Evolutionary conservation across 92 coral and sea anemone species (phyloP), one percentile per base, ranked within the genome.

Genomic region (Blastomussa wellsi): DNA sequence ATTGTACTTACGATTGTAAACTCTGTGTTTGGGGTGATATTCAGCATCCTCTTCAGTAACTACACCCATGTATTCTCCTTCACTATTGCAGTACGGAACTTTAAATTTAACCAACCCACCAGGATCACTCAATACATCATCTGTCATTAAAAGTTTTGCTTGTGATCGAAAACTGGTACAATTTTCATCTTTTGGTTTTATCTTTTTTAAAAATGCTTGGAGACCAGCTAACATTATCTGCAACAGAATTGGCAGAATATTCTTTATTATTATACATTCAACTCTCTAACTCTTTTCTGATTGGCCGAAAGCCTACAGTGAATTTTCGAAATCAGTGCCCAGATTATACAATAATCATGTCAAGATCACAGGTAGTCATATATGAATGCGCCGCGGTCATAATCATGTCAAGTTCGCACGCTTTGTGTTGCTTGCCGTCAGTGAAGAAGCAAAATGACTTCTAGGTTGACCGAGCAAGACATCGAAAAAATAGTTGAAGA

Each of bases 201-300:
- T 48, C 67, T 67, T 77, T 68, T 76, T 8, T 41, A 85, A 64
- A 53, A 69, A 78, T 44, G 83, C 48, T 85, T 77, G 88, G 32
- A 85, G 88, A 66, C 88, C 88, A 35, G 71, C 88, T 22, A 85
- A 33, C 77, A 77, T 85, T 24, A 85, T 85, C 88, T 85, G 47
- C 53, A 41, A 85, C 38, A 49, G 33, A 57, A 28, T 26, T 10
- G 13, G 8, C 3, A 28, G 68, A 62, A 9, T 62, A 26, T 3
- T 59, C n/a, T 59, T 10, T 24, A 2, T 31, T 14, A 59, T 2
- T 26, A n/a, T n/a, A n/a, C n/a, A n/a, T n/a, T n/a, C n/a, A n/a
- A n/a, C n/a, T n/a, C n/a, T n/a, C n/a, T n/a, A n/a, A n/a, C n/a
- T n/a, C n/a, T n/a, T n/a, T n/a, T n/a, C n/a, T n/a, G n/a, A n/a